Evolutionary conservation across 2,113 vertebrate species (phyloP).

Genomic region (Montifringilla adamsi): DNA sequence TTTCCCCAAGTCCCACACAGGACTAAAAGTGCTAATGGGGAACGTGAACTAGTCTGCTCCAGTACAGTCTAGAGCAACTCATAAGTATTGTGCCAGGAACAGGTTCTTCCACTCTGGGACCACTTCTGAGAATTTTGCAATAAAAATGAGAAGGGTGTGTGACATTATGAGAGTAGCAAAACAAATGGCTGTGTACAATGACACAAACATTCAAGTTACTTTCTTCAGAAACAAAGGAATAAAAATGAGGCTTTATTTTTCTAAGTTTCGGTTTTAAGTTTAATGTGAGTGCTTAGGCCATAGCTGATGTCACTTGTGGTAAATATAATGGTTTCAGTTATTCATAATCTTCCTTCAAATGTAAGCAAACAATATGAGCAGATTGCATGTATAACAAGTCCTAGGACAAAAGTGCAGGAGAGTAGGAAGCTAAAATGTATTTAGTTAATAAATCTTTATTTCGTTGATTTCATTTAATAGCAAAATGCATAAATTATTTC

Average conservation of each 20-base stretch:
- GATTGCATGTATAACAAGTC: not conserved
- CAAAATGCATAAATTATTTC: not conserved
- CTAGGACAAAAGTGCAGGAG: not conserved
- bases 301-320: not conserved
- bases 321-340: not conserved
- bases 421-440: not conserved
- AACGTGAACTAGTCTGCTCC: not conserved
- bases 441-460: not conserved
- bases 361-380: not conserved
- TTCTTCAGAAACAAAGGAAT: not conserved
- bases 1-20: not conserved
- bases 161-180: not conserved
- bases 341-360: not conserved
- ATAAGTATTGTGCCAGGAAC: not conserved
- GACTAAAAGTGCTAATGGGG: not conserved
- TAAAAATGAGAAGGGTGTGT: not conserved
- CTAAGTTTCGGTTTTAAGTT: not conserved
- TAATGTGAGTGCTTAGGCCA: not conserved
- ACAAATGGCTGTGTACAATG: not conserved
- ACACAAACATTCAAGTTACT: fast-evolving
- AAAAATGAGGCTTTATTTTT: not conserved
- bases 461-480: not conserved
- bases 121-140: not conserved
- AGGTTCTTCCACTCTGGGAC: not conserved
- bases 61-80: not conserved